Evolutionary conservation across 2,888 invertebrate genomes (phyloP).

Genomic region (Gryllus longicercus): DNA sequence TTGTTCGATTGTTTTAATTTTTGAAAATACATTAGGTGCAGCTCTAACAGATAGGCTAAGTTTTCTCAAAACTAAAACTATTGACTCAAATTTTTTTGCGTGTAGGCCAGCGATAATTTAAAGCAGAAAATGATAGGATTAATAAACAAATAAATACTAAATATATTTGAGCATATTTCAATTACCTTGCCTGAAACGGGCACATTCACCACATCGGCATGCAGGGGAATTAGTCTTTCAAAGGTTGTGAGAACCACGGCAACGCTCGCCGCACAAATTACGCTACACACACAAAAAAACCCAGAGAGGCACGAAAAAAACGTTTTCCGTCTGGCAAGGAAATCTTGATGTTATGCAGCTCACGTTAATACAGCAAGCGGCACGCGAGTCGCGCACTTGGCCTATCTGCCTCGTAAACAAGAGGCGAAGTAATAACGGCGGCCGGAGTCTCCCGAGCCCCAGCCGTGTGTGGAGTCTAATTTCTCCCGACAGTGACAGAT

Average conservation of each 20-base stretch:
- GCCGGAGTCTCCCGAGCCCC: not conserved
- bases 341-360: conserved; percentile 17
- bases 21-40: too few relatives aligned
- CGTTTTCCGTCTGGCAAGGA: not conserved
- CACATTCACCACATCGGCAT: too few relatives aligned
- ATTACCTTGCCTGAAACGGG: too few relatives aligned
- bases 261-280: not conserved
- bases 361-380: not conserved
- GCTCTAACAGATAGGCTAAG: too few relatives aligned
- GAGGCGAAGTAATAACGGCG: not conserved
- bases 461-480: not conserved
- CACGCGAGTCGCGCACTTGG: not conserved
- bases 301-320: not conserved
- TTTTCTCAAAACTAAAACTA: too few relatives aligned
- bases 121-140: too few relatives aligned
- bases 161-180: too few relatives aligned
- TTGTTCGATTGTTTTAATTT: too few relatives aligned
- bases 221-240: too few relatives aligned
- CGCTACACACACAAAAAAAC: not conserved
- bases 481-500: conserved; percentile 6
- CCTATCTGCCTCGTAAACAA: not conserved
- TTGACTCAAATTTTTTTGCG: too few relatives aligned
- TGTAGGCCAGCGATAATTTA: too few relatives aligned
- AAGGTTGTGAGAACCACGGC: not conserved
- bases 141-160: too few relatives aligned